Conservation (phyloP, 2,113 vertebrate genomes). For the Lophochroa leadbeateri region DNA sequence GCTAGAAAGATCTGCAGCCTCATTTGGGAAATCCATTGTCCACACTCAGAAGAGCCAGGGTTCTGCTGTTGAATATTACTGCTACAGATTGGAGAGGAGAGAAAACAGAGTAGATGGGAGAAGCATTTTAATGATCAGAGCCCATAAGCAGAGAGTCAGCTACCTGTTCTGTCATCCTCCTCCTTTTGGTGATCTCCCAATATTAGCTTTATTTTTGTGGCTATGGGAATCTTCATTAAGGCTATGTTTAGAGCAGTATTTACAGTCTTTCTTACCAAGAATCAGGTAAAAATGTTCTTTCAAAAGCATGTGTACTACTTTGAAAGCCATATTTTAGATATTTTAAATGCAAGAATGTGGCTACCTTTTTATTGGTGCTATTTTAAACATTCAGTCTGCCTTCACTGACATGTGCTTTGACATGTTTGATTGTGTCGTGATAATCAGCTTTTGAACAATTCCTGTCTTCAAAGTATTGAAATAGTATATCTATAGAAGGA, state of each 20-base stretch:
- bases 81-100: not conserved
- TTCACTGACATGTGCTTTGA: not conserved
- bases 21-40: not conserved
- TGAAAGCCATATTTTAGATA: not conserved
- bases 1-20: not conserved
- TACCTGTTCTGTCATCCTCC: not conserved
- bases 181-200: not conserved
- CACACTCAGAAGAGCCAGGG: not conserved
- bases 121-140: not conserved
- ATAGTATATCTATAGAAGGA: not conserved
- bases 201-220: not conserved
- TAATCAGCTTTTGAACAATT: slow-evolving; percentile 31
- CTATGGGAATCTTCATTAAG: not conserved
- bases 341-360: not conserved
- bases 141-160: not conserved
- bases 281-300: not conserved
- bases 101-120: not conserved
- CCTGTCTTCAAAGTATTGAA: not conserved
- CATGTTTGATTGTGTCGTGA: not conserved
- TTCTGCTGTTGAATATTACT: not conserved
- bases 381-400: not conserved
- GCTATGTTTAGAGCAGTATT: not conserved
- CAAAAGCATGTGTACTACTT: not conserved
- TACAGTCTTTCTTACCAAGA: not conserved
- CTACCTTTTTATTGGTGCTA: not conserved